Evolutionary conservation across 2,113 vertebrate genomes (phyloP).

Genomic region (Syngnathus typhle): DNA sequence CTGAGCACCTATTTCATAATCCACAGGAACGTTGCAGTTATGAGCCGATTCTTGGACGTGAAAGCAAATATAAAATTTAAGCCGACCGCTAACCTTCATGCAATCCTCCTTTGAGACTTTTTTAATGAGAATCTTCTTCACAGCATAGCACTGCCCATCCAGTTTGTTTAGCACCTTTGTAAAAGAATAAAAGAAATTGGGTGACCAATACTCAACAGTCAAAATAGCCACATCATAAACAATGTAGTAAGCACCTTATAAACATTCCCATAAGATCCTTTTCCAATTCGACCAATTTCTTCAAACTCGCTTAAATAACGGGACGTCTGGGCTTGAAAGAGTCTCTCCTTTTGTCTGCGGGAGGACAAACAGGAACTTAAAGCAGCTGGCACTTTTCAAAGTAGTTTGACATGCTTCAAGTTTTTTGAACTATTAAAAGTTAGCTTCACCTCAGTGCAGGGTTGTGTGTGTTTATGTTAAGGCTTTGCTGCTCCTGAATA

Average conservation of each 20-base stretch:
- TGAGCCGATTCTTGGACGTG: background rate
- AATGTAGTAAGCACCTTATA: conserved; percentile 76
- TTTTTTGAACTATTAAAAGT: background rate
- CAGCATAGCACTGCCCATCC: conserved; percentile 89
- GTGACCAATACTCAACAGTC: background rate
- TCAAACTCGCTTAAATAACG: conserved; percentile 95
- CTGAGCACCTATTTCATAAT: conserved; percentile 77
- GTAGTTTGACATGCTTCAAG: background rate
- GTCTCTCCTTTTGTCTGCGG: conserved; percentile 76
- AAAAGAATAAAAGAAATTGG: background rate
- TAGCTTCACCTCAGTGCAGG: conserved; percentile 54
- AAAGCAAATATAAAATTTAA: background rate
- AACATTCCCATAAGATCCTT: conserved; percentile 91
- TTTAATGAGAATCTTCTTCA: conserved; percentile 95
- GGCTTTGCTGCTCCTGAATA: conserved; percentile 55
- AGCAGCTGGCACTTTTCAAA: background rate
- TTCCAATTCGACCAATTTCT: conserved; percentile 81
- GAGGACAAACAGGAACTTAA: conserved; percentile 14
- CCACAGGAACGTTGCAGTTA: background rate
- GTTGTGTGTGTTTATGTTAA: conserved; percentile 41
- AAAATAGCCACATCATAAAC: background rate
- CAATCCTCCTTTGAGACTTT: conserved; percentile 86
- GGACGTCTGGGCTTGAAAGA: conserved; percentile 88
- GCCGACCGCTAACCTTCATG: conserved; percentile 80
- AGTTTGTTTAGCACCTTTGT: conserved; percentile 89